Percentiles rank a stretch among this genome's conserved stretches.
These are phyloP conservation scores for Myotis findleyi DNA, from an alignment of 2,797 vertebrate species.

Conservation along the genomic window DNA sequence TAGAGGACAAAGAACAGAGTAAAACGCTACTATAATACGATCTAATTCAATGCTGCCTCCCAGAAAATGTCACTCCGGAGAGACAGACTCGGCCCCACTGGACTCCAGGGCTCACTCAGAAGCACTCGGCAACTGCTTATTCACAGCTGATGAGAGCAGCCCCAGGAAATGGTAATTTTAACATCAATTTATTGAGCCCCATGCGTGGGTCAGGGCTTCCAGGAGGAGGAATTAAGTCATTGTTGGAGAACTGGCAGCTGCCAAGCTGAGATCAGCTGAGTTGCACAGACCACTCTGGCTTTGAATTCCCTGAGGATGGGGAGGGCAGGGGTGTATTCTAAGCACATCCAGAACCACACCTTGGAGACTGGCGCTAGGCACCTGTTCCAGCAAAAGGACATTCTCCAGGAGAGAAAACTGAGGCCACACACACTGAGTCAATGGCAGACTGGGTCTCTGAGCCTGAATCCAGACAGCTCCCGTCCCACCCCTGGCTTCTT, in stretches of 20 bases:
- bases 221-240: neutral
- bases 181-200: constrained; percentile 77
- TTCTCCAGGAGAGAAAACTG: neutral
- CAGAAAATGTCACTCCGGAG: constrained; percentile 72
- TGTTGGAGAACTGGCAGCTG: neutral
- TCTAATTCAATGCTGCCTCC: constrained; percentile 64
- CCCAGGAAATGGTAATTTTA: constrained; percentile 75
- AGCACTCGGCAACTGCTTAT: constrained; percentile 3
- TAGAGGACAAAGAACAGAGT: constrained; percentile 48
- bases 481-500: neutral
- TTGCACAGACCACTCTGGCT: neutral
- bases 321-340: neutral
- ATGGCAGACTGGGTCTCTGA: neutral
- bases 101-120: constrained; percentile 75
- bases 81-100: constrained; percentile 69
- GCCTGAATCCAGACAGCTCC: neutral
- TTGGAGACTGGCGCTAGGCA: too few relatives aligned
- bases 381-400: neutral
- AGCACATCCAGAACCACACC: neutral
- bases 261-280: neutral
- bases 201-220: neutral
- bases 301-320: neutral
- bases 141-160: constrained; percentile 68
- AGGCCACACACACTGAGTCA: neutral
- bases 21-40: constrained; percentile 66